Percentiles rank a stretch among this genome's conserved stretches.
These are phyloP conservation scores for Molothrus aeneus DNA, from an alignment of 2,797 vertebrate genomes.

Conservation along the genomic window DNA sequence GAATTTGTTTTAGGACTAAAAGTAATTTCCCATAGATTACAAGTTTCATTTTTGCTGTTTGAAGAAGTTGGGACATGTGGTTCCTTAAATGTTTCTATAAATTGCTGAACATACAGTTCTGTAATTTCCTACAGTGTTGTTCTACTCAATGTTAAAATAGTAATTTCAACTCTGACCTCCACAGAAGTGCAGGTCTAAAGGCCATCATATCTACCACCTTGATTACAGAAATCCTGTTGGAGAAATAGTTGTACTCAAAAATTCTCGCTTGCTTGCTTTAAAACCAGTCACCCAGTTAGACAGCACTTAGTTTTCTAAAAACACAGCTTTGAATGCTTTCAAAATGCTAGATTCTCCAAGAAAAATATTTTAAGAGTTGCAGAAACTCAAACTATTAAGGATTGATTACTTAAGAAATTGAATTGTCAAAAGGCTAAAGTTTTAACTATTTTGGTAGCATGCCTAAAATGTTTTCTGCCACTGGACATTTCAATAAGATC, in stretches of 20 bases:
- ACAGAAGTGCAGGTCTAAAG: neutral
- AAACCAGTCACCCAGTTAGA: neutral
- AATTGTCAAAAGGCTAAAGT: neutral
- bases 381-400: neutral
- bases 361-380: neutral
- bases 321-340: neutral
- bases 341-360: constrained; percentile 25
- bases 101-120: neutral
- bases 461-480: neutral
- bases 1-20: neutral
- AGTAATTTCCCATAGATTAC: neutral
- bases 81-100: neutral
- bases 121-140: neutral
- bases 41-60: neutral
- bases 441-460: neutral
- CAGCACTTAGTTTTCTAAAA: neutral
- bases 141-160: neutral
- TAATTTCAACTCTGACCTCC: neutral
- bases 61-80: neutral
- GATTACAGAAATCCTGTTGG: neutral
- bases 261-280: neutral
- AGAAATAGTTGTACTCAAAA: neutral
- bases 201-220: neutral
- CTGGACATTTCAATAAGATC: rapidly evolving
- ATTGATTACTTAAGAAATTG: neutral